Conservation (phyloP, 2,888 invertebrate genomes). For the Euspilapteryx auroguttella region DNA sequence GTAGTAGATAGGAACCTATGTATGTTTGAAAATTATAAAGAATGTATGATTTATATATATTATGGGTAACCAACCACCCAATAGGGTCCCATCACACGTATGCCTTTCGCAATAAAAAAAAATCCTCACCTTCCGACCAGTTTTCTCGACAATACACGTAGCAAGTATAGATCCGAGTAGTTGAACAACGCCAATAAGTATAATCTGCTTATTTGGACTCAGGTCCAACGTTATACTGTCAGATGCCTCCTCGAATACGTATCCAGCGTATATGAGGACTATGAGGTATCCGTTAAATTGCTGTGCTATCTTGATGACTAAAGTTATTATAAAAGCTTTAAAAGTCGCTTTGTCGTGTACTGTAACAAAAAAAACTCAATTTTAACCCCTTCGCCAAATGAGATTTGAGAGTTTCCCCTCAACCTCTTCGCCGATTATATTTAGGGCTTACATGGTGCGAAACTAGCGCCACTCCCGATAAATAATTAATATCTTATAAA, state of each 20-base stretch:
- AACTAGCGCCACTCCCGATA: too few species aligned
- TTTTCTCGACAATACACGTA: conserved; percentile 42
- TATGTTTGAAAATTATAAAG: too few species aligned
- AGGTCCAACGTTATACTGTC: conserved; percentile 28
- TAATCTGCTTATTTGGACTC: conserved; percentile 46
- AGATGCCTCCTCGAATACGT: conserved; percentile 36
- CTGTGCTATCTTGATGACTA: conserved; percentile 44
- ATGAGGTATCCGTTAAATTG: conserved; percentile 51
- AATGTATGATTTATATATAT: too few species aligned
- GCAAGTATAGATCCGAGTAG: conserved; percentile 35
- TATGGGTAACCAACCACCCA: too few species aligned
- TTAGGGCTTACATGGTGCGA: too few species aligned
- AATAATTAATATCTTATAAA: too few species aligned
- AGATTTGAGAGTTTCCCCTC: too few species aligned
- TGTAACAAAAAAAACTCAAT: conserved; percentile 15
- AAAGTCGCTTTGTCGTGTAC: conserved; percentile 36
- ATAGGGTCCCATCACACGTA: too few species aligned
- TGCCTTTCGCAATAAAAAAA: too few species aligned
- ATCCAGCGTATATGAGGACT: conserved; percentile 43
- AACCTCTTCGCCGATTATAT: too few species aligned
- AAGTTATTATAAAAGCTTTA: conserved; percentile 43
- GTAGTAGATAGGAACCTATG: too few species aligned
- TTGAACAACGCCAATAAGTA: conserved; percentile 40
- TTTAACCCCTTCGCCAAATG: too few species aligned
- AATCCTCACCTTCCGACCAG: conserved; percentile 38